Percentiles rank a stretch among this genome's conserved stretches.
Evolutionary conservation across 2,113 vertebrate genomes (phyloP).

Genomic region (Glaucidium brasilianum): DNA sequence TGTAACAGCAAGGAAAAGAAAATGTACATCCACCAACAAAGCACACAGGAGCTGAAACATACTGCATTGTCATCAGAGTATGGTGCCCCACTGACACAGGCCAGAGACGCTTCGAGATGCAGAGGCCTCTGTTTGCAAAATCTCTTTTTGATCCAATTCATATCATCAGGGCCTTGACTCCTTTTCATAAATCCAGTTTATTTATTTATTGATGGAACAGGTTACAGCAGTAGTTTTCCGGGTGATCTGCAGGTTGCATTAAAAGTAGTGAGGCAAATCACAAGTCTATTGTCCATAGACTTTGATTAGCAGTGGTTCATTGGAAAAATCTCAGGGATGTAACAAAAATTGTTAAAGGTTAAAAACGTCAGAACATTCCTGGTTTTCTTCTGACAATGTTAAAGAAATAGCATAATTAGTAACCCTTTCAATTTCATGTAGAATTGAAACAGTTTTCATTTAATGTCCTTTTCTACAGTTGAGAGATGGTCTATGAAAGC

Average conservation of each 20-base stretch:
- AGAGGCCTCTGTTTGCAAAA: neutral
- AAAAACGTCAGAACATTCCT: neutral
- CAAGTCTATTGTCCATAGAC: neutral
- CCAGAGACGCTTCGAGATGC: neutral
- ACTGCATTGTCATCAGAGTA: neutral
- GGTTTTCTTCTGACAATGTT: neutral
- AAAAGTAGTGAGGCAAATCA: neutral
- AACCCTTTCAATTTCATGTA: neutral
- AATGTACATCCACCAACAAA: neutral
- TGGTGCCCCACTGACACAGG: neutral
- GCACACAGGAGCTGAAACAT: neutral
- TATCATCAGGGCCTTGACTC: neutral
- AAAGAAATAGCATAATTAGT: neutral
- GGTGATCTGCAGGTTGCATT: neutral
- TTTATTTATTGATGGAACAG: neutral
- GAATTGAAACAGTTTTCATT: neutral
- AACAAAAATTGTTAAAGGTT: neutral
- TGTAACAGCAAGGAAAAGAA: neutral
- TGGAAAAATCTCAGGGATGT: neutral
- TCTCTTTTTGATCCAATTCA: rapidly evolving
- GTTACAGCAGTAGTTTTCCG: neutral
- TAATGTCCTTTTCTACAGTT: neutral
- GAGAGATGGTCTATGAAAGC: neutral
- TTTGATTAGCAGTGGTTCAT: neutral
- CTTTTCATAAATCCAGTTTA: neutral